These are phyloP conservation scores for Sarcophaga carnaria DNA, from an alignment of 2,888 invertebrate species.

Conservation along the genomic window DNA sequence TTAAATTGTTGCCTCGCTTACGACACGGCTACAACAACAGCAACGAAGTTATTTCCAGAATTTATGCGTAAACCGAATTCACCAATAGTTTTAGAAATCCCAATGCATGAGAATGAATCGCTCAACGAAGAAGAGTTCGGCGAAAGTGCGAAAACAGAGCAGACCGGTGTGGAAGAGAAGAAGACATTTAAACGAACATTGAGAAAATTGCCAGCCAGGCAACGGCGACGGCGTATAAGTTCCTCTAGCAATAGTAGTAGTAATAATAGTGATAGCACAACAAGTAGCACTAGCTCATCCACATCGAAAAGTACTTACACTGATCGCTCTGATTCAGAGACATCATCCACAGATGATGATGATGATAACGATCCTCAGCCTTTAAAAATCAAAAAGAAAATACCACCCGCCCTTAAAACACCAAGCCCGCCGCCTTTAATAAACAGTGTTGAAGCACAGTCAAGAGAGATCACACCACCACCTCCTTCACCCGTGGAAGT, in stretches of 20 bases:
- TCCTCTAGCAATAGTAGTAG: constrained; percentile 54
- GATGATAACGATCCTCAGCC: background rate
- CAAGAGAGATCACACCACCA: constrained; percentile 40
- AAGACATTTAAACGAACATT: constrained; percentile 3
- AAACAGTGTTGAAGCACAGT: background rate
- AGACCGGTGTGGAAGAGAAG: constrained; percentile 61
- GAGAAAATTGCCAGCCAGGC: constrained; percentile 21
- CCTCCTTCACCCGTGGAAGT: constrained; percentile 75
- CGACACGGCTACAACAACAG: constrained; percentile 28
- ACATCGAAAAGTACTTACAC: constrained; percentile 44
- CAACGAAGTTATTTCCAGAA: constrained; percentile 33
- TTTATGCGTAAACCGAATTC: constrained; percentile 44
- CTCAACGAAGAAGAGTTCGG: constrained; percentile 19
- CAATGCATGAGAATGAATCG: constrained; percentile 53
- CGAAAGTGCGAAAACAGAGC: constrained; percentile 32
- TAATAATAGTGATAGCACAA: constrained; percentile 50
- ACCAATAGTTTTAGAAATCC: constrained; percentile 2
- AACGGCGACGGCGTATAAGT: constrained; percentile 60
- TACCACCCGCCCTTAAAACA: constrained; percentile 12
- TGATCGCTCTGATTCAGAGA: constrained; percentile 33
- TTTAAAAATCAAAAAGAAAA: constrained; percentile 15
- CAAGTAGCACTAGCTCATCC: constrained; percentile 38
- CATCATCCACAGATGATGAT: constrained; percentile 22
- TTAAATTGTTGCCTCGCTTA: constrained; percentile 37
- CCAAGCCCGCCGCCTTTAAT: background rate